Evolutionary conservation across 2,113 vertebrate species (phyloP).

Genomic region (Sapayoa aenigma): DNA sequence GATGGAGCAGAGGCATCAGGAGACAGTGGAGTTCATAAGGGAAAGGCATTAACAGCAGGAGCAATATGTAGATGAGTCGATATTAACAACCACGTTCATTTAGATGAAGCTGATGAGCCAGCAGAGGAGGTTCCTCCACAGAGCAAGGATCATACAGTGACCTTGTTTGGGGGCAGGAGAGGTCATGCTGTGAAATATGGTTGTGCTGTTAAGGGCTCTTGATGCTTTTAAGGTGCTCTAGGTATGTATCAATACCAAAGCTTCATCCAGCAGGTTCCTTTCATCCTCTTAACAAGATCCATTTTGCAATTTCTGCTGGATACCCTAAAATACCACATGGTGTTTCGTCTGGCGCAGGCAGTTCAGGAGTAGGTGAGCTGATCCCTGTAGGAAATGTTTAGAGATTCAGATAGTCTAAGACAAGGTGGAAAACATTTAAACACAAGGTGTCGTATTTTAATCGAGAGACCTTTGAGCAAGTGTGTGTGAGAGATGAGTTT

Average conservation of each 20-base stretch:
- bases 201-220: not conserved
- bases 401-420: not conserved
- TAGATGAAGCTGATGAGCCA: slow-evolving; percentile 13
- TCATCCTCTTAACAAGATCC: not conserved
- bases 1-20: rapidly evolving
- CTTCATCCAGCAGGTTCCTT: rapidly evolving
- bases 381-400: not conserved
- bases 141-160: rapidly evolving
- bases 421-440: not conserved
- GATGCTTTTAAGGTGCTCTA: not conserved
- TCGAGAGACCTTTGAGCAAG: not conserved
- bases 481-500: not conserved
- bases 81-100: not conserved
- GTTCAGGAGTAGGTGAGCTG: not conserved
- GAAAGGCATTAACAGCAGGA: not conserved
- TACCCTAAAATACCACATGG: not conserved
- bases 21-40: rapidly evolving
- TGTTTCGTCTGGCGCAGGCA: not conserved
- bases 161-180: slow-evolving; percentile 1
- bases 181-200: not conserved
- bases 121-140: not conserved
- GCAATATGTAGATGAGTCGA: not conserved
- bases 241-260: rapidly evolving
- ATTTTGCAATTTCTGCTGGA: not conserved
- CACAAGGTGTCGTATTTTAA: not conserved